phyloP scores from a whole-genome alignment of 2,797 vertebrate species.

The Epinephelus awoara region DNA sequence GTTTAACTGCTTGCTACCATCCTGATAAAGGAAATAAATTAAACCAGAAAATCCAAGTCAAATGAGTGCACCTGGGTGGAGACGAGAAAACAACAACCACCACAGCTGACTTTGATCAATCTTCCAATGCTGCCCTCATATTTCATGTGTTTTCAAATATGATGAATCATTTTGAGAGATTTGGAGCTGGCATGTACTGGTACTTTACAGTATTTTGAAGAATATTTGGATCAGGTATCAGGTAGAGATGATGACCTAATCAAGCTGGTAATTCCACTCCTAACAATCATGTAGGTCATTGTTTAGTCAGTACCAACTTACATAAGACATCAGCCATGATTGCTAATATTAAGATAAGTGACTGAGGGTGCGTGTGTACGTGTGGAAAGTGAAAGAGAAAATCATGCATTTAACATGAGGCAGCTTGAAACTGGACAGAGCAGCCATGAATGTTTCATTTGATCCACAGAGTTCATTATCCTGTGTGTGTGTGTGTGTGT shows the following conservation, averaged over 20 bases:
- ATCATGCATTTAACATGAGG: conserved; percentile 68
- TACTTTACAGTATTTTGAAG: background rate
- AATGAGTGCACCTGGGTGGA: background rate
- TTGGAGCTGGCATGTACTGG: background rate
- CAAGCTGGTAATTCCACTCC: background rate
- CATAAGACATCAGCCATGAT: conserved; percentile 22
- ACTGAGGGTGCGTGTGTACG: conserved; percentile 7
- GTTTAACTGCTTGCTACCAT: too few species aligned
- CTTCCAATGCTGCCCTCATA: background rate
- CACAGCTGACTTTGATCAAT: background rate
- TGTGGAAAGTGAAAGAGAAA: conserved; percentile 47
- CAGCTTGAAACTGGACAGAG: conserved; percentile 59
- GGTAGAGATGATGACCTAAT: background rate
- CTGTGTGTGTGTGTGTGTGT: conserved; percentile 9
- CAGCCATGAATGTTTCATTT: conserved; percentile 68
- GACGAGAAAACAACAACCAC: background rate
- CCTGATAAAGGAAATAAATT: too few species aligned
- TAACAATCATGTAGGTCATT: background rate
- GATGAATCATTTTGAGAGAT: background rate
- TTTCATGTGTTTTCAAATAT: background rate
- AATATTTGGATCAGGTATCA: background rate
- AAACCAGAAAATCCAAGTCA: background rate
- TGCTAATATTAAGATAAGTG: conserved; percentile 30
- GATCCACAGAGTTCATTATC: conserved; percentile 45
- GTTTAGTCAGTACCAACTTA: conserved; percentile 16